phyloP scores from a whole-genome alignment of 2,113 vertebrate species.

The Lophius piscatorius region DNA sequence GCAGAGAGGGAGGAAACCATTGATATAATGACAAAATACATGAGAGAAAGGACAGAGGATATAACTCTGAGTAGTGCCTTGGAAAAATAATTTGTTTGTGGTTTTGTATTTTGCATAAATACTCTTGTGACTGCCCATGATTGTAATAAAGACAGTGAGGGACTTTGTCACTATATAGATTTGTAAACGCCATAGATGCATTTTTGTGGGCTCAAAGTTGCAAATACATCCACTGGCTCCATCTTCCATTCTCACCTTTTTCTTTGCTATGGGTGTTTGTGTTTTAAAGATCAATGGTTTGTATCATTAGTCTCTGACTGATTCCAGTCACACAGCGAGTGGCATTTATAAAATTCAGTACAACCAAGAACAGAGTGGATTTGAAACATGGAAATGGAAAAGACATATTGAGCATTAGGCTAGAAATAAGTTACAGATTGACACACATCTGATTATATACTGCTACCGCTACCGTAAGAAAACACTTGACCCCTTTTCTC shows the following conservation, averaged over 20 bases:
- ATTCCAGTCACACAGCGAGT: slow-evolving; percentile 2
- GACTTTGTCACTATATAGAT: slow-evolving; percentile 11
- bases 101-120: too few relatives aligned
- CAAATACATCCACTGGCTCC: background rate
- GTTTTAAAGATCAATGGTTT: background rate
- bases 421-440: slow-evolving; percentile 18
- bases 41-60: background rate
- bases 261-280: too few relatives aligned
- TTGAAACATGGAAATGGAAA: slow-evolving; percentile 14
- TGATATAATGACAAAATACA: slow-evolving; percentile 27
- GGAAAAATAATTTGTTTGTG: background rate
- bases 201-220: background rate
- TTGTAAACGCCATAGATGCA: slow-evolving; percentile 2
- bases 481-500: slow-evolving; percentile 5
- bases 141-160: background rate
- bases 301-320: slow-evolving; percentile 1
- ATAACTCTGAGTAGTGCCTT: background rate
- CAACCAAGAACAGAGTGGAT: background rate
- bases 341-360: background rate
- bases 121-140: too few relatives aligned
- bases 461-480: slow-evolving; percentile 11
- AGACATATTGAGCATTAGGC: slow-evolving; percentile 18
- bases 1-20: background rate
- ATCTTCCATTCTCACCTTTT: background rate
- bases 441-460: slow-evolving; percentile 32